Evolutionary conservation across 64 coral and sea anemone genomes (phyloP).

Genomic region (Pocillopora damicornis): DNA sequence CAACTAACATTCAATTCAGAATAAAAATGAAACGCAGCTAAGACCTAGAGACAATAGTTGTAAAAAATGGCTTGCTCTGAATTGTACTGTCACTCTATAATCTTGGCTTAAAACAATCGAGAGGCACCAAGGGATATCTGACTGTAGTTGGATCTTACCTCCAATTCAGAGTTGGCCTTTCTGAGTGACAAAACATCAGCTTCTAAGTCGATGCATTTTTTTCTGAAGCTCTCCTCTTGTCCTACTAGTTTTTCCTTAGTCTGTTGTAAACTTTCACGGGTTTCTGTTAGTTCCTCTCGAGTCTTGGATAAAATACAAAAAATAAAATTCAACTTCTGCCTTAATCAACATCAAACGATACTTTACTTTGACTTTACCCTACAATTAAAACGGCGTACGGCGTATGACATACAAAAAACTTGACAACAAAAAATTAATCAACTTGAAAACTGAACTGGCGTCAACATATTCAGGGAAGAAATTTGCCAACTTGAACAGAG

Average conservation of each 20-base stretch:
- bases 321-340: not conserved
- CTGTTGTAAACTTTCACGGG: constrained; percentile 82
- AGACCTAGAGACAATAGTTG: too few relatives aligned
- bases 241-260: constrained; percentile 84
- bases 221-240: constrained; percentile 79
- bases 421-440: too few relatives aligned
- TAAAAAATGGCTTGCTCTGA: too few relatives aligned
- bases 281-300: constrained; percentile 86
- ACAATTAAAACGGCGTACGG: too few relatives aligned
- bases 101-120: not conserved
- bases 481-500: too few relatives aligned
- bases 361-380: too few relatives aligned
- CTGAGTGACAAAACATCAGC: constrained; percentile 70
- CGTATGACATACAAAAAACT: too few relatives aligned
- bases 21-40: not conserved
- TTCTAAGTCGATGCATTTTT: constrained; percentile 86
- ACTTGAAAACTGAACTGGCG: too few relatives aligned
- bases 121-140: not conserved
- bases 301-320: constrained; percentile 34
- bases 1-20: not conserved
- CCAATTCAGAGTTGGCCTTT: constrained; percentile 85
- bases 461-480: too few relatives aligned
- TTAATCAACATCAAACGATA: too few relatives aligned
- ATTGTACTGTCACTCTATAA: too few relatives aligned
- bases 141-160: constrained; percentile 48